Evolutionary conservation across 2,888 invertebrate genomes (phyloP).

Genomic region (Dicyrtoma fusca): DNA sequence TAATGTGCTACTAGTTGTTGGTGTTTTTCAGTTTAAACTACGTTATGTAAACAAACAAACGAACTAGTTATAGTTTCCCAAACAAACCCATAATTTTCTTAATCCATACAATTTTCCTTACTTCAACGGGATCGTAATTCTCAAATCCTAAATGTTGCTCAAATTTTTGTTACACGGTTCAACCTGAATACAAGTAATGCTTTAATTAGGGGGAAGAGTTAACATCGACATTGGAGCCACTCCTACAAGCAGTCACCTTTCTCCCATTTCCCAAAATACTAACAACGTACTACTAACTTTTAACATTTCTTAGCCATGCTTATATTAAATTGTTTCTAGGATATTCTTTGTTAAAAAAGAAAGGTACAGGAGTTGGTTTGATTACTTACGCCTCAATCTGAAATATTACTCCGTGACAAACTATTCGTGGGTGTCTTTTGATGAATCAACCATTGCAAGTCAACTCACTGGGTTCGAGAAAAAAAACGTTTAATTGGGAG

Average conservation of each 20-base stretch:
- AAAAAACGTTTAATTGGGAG: not conserved
- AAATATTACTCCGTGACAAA: too few relatives aligned
- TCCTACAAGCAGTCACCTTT: not conserved
- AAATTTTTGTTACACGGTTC: not conserved
- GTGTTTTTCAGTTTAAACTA: not conserved
- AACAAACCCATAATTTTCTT: not conserved
- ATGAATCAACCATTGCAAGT: conserved; percentile 32
- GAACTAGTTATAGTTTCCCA: not conserved
- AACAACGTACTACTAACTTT: conserved; percentile 5
- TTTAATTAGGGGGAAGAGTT: conserved; percentile 11
- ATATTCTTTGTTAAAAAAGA: conserved; percentile 12
- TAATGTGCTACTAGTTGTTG: not conserved
- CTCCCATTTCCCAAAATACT: conserved; percentile 11
- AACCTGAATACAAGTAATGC: not conserved
- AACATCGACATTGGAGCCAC: conserved; percentile 13
- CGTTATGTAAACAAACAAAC: not conserved
- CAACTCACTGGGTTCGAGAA: conserved; percentile 37
- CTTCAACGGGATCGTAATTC: not conserved
- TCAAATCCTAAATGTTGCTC: too few relatives aligned
- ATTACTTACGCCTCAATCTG: not conserved
- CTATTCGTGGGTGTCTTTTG: conserved; percentile 7
- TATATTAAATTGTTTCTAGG: conserved; percentile 2
- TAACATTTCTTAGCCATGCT: not conserved
- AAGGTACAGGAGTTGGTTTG: conserved; percentile 26
- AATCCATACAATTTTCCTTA: not conserved